Conservation (phyloP, 2,888 invertebrate genomes). For the Gastracanthus pulcherrimus region DNA sequence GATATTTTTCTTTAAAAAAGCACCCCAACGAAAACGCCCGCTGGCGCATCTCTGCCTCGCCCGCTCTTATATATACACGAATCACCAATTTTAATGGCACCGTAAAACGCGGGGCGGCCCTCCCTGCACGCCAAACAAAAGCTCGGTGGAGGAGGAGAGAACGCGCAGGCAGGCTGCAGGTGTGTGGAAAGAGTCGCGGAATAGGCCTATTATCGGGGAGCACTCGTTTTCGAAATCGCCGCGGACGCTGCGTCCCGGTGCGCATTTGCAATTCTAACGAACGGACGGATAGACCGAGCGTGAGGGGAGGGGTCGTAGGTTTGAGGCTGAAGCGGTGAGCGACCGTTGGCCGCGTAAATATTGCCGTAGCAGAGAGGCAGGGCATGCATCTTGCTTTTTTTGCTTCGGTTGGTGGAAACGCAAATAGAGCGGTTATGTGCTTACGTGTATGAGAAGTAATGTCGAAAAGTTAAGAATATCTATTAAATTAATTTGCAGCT, state of each 20-base stretch:
- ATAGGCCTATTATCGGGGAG: slow-evolving; percentile 69
- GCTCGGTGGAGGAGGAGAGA: not conserved
- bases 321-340: too few species aligned
- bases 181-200: not conserved
- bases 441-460: too few species aligned
- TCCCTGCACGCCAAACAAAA: not conserved
- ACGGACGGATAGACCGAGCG: slow-evolving; percentile 53
- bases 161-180: not conserved
- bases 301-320: not conserved
- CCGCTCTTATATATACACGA: not conserved
- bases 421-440: not conserved
- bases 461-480: too few species aligned
- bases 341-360: slow-evolving; percentile 63
- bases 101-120: not conserved
- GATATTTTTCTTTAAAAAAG: slow-evolving; percentile 12
- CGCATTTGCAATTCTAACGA: slow-evolving; percentile 72
- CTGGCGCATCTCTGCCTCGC: not conserved
- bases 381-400: not conserved
- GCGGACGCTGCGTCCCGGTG: slow-evolving; percentile 52
- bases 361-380: slow-evolving; percentile 55
- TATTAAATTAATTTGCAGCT: too few species aligned
- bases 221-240: slow-evolving; percentile 70
- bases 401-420: too few species aligned
- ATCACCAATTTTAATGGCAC: slow-evolving; percentile 9
- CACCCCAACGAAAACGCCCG: not conserved